Evolutionary conservation across 2,113 vertebrate genomes (phyloP).

Genomic region (Tichodroma muraria): DNA sequence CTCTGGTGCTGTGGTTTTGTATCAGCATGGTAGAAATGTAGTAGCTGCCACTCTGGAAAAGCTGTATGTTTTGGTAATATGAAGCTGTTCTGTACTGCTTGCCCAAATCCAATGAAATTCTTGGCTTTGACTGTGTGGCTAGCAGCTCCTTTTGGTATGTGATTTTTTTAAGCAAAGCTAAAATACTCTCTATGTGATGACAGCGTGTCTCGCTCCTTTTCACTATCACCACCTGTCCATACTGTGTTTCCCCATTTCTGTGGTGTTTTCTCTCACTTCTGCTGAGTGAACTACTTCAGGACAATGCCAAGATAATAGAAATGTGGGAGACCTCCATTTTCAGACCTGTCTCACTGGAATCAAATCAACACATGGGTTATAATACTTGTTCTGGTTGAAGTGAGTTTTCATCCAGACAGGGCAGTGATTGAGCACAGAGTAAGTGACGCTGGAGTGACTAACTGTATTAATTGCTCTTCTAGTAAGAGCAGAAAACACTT

Average conservation of each 20-base stretch:
- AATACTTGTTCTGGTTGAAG: background rate
- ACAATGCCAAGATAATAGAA: background rate
- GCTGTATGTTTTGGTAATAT: background rate
- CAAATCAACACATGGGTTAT: background rate
- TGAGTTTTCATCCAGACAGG: background rate
- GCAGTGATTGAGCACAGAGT: background rate
- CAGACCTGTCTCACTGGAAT: background rate
- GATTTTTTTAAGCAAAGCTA: background rate
- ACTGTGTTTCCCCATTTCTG: background rate
- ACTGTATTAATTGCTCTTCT: background rate
- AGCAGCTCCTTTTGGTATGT: background rate
- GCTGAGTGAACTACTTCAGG: background rate
- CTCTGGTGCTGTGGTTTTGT: background rate
- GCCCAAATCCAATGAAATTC: background rate
- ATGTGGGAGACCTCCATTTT: background rate
- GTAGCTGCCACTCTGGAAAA: background rate
- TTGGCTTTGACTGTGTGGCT: background rate
- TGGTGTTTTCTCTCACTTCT: background rate
- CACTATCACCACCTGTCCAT: background rate
- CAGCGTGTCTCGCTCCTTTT: constrained; percentile 12
- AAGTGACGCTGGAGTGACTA: background rate
- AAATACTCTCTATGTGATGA: background rate
- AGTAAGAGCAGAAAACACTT: background rate
- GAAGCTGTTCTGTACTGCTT: background rate
- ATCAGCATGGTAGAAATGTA: background rate